Conservation (phyloP, 2,113 vertebrate species). For the Dermatemys mawii region DNA sequence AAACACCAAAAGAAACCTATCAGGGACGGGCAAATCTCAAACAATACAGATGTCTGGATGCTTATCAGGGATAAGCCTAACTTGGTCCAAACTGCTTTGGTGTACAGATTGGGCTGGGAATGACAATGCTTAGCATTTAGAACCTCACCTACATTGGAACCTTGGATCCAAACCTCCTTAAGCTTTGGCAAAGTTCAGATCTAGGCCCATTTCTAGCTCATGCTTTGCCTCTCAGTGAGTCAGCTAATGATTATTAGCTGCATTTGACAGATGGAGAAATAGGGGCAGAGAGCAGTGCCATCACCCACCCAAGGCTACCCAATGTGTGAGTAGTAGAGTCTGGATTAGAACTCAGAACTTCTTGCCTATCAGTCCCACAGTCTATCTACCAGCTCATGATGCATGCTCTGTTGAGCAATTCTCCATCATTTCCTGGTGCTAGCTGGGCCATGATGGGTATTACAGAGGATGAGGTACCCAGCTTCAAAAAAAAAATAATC, state of each 20-base stretch:
- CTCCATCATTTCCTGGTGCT: neutral
- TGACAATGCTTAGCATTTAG: neutral
- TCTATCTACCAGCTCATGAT: neutral
- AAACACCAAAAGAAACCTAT: neutral
- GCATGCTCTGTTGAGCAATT: neutral
- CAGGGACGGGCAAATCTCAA: conserved; percentile 62
- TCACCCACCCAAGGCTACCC: neutral
- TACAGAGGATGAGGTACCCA: neutral
- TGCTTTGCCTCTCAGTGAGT: neutral
- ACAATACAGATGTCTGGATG: conserved; percentile 50
- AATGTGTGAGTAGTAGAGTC: neutral
- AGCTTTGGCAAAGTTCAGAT: neutral
- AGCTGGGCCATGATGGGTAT: neutral
- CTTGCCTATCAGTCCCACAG: neutral
- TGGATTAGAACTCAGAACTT: neutral
- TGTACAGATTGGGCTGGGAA: neutral
- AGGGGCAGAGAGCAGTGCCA: rapidly evolving
- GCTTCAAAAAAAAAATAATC: neutral
- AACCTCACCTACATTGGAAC: neutral
- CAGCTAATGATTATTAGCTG: neutral
- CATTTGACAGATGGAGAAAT: neutral
- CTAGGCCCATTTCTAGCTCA: rapidly evolving
- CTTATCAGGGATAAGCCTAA: neutral
- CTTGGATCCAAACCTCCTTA: rapidly evolving
- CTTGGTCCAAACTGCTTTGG: neutral